These are phyloP conservation scores for Thamnophis sirtalis DNA, from an alignment of 2,113 vertebrate genomes.

Conservation along the genomic window DNA sequence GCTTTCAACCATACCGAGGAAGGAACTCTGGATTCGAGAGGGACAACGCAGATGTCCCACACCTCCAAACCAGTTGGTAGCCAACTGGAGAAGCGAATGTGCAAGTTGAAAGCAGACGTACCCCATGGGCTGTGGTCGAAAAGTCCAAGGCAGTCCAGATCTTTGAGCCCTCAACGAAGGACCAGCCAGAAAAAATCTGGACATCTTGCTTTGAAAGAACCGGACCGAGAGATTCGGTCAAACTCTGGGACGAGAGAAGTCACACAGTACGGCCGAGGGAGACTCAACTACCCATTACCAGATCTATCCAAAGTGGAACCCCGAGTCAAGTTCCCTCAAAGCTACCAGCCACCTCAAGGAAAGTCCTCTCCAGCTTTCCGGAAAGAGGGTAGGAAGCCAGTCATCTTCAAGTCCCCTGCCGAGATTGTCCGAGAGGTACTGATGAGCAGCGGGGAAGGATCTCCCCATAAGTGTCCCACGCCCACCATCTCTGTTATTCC, in stretches of 20 bases:
- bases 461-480: slow-evolving; percentile 1
- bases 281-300: slow-evolving; percentile 75
- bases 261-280: slow-evolving; percentile 69
- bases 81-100: neutral
- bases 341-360: slow-evolving; percentile 80
- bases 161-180: slow-evolving; percentile 9
- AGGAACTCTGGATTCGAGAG: neutral
- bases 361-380: slow-evolving; percentile 12
- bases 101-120: neutral
- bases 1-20: neutral
- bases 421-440: slow-evolving; percentile 87
- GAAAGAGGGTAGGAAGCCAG: slow-evolving; percentile 29
- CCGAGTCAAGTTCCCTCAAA: slow-evolving; percentile 71
- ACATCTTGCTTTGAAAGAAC: neutral
- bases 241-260: neutral
- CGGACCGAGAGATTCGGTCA: neutral
- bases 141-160: slow-evolving; percentile 11
- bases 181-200: neutral
- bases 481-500: slow-evolving; percentile 58
- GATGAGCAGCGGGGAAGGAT: slow-evolving; percentile 65
- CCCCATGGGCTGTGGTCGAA: slow-evolving; percentile 15
- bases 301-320: slow-evolving; percentile 90
- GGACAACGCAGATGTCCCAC: neutral
- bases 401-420: slow-evolving; percentile 81
- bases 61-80: neutral